Base-by-base conservation (phyloP, 92 coral and sea anemone genomes). In the Plumapathes pennacea region DNA sequence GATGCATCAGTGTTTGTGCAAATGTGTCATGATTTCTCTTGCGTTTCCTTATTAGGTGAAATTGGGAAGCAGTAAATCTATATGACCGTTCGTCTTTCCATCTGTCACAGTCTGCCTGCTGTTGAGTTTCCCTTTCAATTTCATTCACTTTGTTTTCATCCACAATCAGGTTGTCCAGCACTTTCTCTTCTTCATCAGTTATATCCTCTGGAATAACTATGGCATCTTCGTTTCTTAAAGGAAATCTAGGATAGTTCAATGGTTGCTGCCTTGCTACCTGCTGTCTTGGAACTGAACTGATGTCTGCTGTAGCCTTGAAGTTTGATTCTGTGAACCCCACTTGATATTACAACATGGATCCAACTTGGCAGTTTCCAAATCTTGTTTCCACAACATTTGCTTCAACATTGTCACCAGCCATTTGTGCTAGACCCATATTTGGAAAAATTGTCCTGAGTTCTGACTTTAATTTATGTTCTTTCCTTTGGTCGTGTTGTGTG, bases 331-430 rank as follows among this genome's bases (percentile, higher is more conserved):
- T 38, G 19, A 67, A 32, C 17, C 47, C 61, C 22, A 67, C 77
- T 77, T 60, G 84, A 26, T 68, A 68, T 36, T 71, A 68, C 19
- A 68, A 34, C 50, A 50, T 50, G 40, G 57, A 67, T 34, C 71
- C 71, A 43, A 51, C 71, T 57, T 19, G 62, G 65, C 84, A 65
- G 32, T 74, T 42, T 63, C 65, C 44, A 46, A 28, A 29, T 62
- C 21, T 30, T 44, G 91, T 85, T 22, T 50, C 50, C 3, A 60
- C 26, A 30, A 47, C 32, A 12, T 45, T 44, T 44, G 51, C 32
- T n/a, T 49, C 25, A 46, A 30, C 39, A 29, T 25, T 37, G 9
- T 51, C 24, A 33, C 22, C 45, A 54, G 2, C 40, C 62, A 54
- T 30, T 10, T 54, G 62, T 4, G 62, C 5, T 7, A 54, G 20